These are phyloP conservation scores for Coptodon rendalli DNA, from an alignment of 2,113 vertebrate genomes.

Conservation along the genomic window DNA sequence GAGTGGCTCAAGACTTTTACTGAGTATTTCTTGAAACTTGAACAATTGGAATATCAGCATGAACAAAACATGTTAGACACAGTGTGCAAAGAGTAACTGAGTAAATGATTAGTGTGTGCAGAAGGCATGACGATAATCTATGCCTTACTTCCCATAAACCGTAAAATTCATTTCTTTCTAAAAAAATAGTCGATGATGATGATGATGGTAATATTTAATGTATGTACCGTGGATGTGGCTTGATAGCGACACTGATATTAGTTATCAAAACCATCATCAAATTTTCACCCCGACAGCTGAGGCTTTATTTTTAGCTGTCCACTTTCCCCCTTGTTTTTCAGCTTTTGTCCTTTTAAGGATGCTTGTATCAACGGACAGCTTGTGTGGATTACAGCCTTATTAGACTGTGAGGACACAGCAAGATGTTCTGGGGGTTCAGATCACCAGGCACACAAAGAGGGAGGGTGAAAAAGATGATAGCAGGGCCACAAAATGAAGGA, in stretches of 20 bases:
- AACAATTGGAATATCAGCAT: not conserved
- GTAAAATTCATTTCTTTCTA: not conserved
- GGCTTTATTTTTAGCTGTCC: constrained; percentile 71
- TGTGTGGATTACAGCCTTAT: constrained; percentile 79
- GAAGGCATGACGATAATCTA: not conserved
- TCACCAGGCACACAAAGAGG: constrained; percentile 51
- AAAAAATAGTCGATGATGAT: not conserved
- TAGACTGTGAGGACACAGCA: constrained; percentile 74
- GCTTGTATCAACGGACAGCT: constrained; percentile 80
- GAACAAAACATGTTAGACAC: not conserved
- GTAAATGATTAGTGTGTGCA: not conserved
- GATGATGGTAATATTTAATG: not conserved
- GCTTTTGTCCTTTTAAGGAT: constrained; percentile 67
- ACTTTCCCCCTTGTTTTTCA: constrained; percentile 53
- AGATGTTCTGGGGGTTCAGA: constrained; percentile 75
- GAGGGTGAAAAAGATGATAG: not conserved
- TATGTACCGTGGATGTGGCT: not conserved
- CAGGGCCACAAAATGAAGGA: not conserved
- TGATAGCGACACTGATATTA: constrained; percentile 22
- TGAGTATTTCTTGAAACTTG: not conserved
- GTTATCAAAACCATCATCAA: constrained; percentile 25
- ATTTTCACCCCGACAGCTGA: constrained; percentile 57
- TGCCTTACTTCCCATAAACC: not conserved
- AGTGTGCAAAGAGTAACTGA: not conserved
- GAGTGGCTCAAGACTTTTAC: not conserved